Evolutionary conservation across 2,113 vertebrate species (phyloP), one percentile per base, ranked within the genome.

Genomic region (Ancistrus triradiatus): DNA sequence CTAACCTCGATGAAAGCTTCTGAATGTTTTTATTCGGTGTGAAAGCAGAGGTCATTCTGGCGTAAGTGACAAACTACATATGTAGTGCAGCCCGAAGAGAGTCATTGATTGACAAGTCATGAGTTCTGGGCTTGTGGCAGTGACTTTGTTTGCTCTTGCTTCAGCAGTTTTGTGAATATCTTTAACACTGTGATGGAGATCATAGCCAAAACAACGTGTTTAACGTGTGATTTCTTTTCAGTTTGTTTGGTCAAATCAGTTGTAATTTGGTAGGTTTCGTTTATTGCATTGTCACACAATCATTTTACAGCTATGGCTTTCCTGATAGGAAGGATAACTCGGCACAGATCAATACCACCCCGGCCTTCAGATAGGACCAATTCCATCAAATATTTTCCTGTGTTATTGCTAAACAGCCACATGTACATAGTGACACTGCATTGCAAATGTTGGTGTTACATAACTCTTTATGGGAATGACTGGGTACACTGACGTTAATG

Each of bases 31-130:
- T 52, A 27, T 78, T 58, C 79, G 28, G 69, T 66, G 69, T 55
- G 15, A 51, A 68, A 64, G 48, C 65, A 33, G 59, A 37, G 47
- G 56, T 57, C 75, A 40, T 78, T 79, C 79, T 64, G 68, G 60
- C 15, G 76, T 63, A 59, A 28, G 61, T 67, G 77, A 72, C 69
- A 81, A 77, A 80, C 72, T 58, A 61, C 63, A 68, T 28, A 62
- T 65, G 52, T 59, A 38, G 59, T 15, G 5, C 27, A 10, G 22
- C 80, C 69, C 61, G 70, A 74, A 68, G 69, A 72, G 68, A 68
- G 77, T 80, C 68, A 81, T 78, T 77, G 66, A 81, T 79, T 77
- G 74, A 79, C 71, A 42, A 60, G 66, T 72, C 73, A 72, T 71
- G 66, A 48, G 73, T 50, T 72, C 35, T 46, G 17, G 35, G 46